These are phyloP conservation scores for Orthonychiurus folsomi DNA, from an alignment of 2,888 invertebrate species.

Conservation along the genomic window DNA sequence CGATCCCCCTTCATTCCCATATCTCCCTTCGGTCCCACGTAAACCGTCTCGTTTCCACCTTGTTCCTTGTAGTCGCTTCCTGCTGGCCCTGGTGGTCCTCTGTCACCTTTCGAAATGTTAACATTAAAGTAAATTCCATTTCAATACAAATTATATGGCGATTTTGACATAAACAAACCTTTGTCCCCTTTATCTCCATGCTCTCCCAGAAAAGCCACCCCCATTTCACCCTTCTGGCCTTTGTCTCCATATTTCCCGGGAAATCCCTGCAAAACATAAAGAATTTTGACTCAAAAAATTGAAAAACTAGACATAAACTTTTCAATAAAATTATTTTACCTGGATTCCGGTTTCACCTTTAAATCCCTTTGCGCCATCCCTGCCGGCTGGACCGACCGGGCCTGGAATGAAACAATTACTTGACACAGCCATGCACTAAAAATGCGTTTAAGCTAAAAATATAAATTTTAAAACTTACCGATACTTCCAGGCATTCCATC, in stretches of 20 bases:
- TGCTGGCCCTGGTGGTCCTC: conserved; percentile 50
- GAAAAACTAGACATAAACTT: background rate
- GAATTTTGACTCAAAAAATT: background rate
- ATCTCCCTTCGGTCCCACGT: conserved; percentile 43
- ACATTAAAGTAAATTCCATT: conserved; percentile 1
- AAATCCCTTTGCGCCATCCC: conserved; percentile 56
- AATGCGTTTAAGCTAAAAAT: too few species aligned
- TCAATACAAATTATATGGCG: background rate
- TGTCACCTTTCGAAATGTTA: too few species aligned
- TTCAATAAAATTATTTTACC: conserved; percentile 46
- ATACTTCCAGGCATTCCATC: conserved; percentile 55
- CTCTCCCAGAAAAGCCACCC: conserved; percentile 54
- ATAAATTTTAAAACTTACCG: too few species aligned
- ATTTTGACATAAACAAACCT: too few species aligned
- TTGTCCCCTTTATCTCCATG: conserved; percentile 58
- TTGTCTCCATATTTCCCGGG: conserved; percentile 60
- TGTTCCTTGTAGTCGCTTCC: conserved; percentile 33
- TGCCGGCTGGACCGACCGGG: conserved; percentile 60
- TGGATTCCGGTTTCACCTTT: conserved; percentile 75
- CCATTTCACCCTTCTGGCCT: conserved; percentile 58
- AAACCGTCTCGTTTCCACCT: conserved; percentile 22
- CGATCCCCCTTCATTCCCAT: conserved; percentile 48
- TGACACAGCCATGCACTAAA: too few species aligned
- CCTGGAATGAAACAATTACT: too few species aligned
- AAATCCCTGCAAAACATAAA: conserved; percentile 52